A percentile compares a stretch with the other conserved stretches of the same genome.
phyloP scores from a whole-genome alignment of 2,113 vertebrate genomes.

The Gadus macrocephalus region DNA sequence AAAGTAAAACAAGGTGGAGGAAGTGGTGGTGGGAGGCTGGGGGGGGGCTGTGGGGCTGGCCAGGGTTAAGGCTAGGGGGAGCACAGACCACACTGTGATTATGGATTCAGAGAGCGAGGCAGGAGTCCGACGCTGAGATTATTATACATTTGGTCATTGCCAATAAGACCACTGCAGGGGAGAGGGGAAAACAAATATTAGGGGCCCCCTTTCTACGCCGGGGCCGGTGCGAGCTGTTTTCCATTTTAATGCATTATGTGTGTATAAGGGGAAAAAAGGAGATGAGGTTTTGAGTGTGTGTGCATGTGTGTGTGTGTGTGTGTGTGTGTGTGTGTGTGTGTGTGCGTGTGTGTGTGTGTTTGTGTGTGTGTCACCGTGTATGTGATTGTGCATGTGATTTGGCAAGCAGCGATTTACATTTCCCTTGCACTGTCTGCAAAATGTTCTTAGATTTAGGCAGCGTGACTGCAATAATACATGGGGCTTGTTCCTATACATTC shows the following conservation, averaged over 20 bases:
- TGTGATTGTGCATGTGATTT: constrained; percentile 48
- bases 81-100: constrained; percentile 60
- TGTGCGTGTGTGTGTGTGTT: constrained; percentile 11
- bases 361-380: constrained; percentile 11
- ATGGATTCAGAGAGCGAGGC: constrained; percentile 65
- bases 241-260: constrained; percentile 78
- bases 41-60: constrained; percentile 13
- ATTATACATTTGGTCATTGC: constrained; percentile 77
- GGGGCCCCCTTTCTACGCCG: constrained; percentile 63
- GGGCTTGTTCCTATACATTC: constrained; percentile 33
- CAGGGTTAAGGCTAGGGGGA: constrained; percentile 32
- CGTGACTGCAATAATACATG: constrained; percentile 73
- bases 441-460: constrained; percentile 71
- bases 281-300: constrained; percentile 43
- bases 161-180: constrained; percentile 73
- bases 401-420: constrained; percentile 71
- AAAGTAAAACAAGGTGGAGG: constrained; percentile 17
- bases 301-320: constrained; percentile 18
- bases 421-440: constrained; percentile 61
- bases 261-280: constrained; percentile 60
- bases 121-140: constrained; percentile 69
- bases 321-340: constrained; percentile 5
- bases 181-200: constrained; percentile 76
- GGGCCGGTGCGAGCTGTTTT: constrained; percentile 70
- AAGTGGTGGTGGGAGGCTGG: constrained; percentile 6